A percentile compares a stretch with the other conserved stretches of the same genome.
Evolutionary conservation across 2,113 vertebrate genomes (phyloP).

Genomic region (Okapia johnstoni): DNA sequence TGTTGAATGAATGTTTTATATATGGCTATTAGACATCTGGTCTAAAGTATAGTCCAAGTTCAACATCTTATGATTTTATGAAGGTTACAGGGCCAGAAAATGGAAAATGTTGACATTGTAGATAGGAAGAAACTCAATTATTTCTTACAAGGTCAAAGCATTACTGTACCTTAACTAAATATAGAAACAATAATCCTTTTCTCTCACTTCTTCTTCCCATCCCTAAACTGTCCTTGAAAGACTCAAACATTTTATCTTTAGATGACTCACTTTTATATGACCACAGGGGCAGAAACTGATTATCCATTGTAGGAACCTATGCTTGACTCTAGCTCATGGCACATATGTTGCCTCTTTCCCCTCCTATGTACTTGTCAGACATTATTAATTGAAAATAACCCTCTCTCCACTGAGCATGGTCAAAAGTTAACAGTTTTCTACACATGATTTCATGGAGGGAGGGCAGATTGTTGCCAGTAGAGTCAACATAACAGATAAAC

Average conservation of each 20-base stretch:
- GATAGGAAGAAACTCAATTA: not conserved
- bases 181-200: not conserved
- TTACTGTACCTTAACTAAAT: not conserved
- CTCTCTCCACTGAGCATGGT: not conserved
- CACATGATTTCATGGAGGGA: not conserved
- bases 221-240: not conserved
- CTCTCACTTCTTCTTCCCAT: not conserved
- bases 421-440: not conserved
- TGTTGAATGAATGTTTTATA: not conserved
- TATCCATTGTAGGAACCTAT: not conserved
- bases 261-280: not conserved
- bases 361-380: not conserved
- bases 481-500: not conserved
- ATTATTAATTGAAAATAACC: not conserved
- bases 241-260: not conserved
- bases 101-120: not conserved
- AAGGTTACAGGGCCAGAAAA: not conserved
- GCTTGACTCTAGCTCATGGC: not conserved
- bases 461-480: not conserved
- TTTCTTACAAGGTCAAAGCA: not conserved
- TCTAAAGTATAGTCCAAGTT: not conserved
- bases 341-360: not conserved
- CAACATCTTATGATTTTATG: not conserved
- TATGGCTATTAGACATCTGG: not conserved
- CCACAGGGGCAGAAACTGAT: not conserved